Evolutionary conservation across 1,140 invertebrate species (phyloP).

Genomic region (Cataglyphis hispanica): DNA sequence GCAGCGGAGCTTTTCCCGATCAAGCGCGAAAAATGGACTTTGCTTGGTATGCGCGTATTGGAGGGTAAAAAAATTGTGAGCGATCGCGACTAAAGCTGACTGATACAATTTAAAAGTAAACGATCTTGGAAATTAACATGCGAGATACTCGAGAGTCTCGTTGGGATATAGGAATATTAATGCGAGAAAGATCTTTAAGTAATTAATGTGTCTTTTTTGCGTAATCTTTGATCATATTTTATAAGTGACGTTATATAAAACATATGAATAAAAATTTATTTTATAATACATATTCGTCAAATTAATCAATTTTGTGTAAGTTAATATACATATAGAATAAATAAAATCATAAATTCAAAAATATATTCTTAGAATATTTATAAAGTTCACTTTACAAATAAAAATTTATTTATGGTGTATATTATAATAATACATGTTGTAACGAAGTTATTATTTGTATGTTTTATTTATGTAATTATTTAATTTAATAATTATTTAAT

Average conservation of each 20-base stretch:
- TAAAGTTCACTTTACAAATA: too few species aligned
- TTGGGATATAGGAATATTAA: neutral
- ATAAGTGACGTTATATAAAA: neutral
- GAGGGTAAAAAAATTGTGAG: neutral
- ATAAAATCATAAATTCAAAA: neutral
- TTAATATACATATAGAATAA: neutral
- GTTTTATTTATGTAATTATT: too few species aligned
- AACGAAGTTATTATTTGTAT: too few species aligned
- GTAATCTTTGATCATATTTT: neutral
- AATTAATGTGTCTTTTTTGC: neutral
- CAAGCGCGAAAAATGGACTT: slow-evolving; percentile 8
- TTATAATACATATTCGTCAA: too few species aligned
- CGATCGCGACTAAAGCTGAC: neutral
- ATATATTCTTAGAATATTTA: too few species aligned
- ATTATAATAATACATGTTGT: too few species aligned
- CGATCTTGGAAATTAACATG: neutral
- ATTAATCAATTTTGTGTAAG: too few species aligned
- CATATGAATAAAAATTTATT: too few species aligned
- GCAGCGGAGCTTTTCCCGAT: slow-evolving; percentile 23
- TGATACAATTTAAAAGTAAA: neutral
- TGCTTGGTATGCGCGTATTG: neutral
- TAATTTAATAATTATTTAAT: neutral
- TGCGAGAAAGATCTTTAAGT: neutral
- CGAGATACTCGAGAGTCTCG: neutral
- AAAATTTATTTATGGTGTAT: too few species aligned